These are phyloP conservation scores for Drosophila jambulina DNA, from an alignment of 1,140 invertebrate genomes.

Conservation along the genomic window DNA sequence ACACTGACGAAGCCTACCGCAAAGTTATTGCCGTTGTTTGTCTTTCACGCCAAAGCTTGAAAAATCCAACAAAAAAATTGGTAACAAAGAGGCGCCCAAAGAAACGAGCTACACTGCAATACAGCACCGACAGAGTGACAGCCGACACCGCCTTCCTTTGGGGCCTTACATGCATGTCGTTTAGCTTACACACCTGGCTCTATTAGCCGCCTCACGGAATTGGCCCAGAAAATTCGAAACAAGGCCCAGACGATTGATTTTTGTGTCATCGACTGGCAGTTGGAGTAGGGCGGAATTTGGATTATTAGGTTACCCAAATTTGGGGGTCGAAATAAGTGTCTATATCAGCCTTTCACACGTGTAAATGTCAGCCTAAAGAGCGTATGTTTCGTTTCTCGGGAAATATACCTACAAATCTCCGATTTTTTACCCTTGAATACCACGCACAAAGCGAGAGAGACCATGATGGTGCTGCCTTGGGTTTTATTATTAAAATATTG, in stretches of 20 bases:
- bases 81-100: constrained; percentile 13
- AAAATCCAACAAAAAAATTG: constrained; percentile 32
- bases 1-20: constrained; percentile 66
- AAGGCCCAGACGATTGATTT: constrained; percentile 61
- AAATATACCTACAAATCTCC: neutral
- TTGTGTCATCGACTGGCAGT: constrained; percentile 53
- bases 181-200: constrained; percentile 33
- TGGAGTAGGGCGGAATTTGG: constrained; percentile 39
- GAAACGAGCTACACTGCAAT: constrained; percentile 25
- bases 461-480: constrained; percentile 7
- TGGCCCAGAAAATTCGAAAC: constrained; percentile 82
- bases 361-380: constrained; percentile 3
- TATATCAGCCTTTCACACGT: constrained; percentile 2
- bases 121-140: constrained; percentile 35
- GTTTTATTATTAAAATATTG: neutral
- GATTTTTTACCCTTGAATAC: constrained; percentile 1
- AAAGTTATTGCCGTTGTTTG: constrained; percentile 66
- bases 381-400: neutral
- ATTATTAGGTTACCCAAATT: constrained; percentile 58
- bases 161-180: constrained; percentile 9
- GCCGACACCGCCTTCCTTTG: constrained; percentile 25
- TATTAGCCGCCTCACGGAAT: constrained; percentile 49
- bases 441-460: constrained; percentile 3
- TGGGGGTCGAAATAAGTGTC: constrained; percentile 21
- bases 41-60: constrained; percentile 42